These are phyloP conservation scores for Aphelenchoides avenae DNA, from an alignment of 1,140 invertebrate species.

Conservation along the genomic window DNA sequence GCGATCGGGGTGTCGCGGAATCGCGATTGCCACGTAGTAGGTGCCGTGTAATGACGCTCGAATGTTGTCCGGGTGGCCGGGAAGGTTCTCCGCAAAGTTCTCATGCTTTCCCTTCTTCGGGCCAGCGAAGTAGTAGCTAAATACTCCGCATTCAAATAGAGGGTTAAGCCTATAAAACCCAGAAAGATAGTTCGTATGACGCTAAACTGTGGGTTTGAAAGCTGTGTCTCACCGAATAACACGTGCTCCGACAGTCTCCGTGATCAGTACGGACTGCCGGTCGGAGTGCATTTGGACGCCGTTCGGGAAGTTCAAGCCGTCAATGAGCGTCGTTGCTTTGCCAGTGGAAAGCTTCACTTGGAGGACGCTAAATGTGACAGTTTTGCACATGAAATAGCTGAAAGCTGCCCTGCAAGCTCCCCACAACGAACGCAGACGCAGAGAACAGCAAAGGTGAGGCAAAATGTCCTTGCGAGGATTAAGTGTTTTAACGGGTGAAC, in stretches of 20 bases:
- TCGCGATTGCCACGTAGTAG: constrained; percentile 46
- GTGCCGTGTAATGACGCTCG: constrained; percentile 57
- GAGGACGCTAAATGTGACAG: no score
- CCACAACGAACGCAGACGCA: no score
- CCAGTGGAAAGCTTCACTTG: constrained; percentile 6
- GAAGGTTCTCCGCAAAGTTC: constrained; percentile 60
- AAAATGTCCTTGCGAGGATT: constrained; percentile 60
- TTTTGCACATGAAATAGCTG: no score
- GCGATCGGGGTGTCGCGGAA: constrained; percentile 40
- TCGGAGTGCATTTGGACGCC: constrained; percentile 14
- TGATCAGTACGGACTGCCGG: constrained; percentile 5
- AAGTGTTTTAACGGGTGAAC: constrained; percentile 46
- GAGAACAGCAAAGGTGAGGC: constrained; percentile 58
- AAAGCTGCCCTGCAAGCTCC: constrained; percentile 20
- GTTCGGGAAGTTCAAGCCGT: constrained; percentile 6
- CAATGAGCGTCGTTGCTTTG: neutral
- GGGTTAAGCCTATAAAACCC: no score
- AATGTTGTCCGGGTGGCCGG: constrained; percentile 62
- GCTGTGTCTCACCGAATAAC: no score
- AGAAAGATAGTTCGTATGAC: constrained; percentile 3
- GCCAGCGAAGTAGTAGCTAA: constrained; percentile 55
- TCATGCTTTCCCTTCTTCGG: constrained; percentile 51
- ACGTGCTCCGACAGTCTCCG: no score
- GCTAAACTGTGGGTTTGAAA: no score
- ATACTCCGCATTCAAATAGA: constrained; percentile 5